Conservation (phyloP, 2,797 vertebrate species). For the Ptychadena robeensis region DNA sequence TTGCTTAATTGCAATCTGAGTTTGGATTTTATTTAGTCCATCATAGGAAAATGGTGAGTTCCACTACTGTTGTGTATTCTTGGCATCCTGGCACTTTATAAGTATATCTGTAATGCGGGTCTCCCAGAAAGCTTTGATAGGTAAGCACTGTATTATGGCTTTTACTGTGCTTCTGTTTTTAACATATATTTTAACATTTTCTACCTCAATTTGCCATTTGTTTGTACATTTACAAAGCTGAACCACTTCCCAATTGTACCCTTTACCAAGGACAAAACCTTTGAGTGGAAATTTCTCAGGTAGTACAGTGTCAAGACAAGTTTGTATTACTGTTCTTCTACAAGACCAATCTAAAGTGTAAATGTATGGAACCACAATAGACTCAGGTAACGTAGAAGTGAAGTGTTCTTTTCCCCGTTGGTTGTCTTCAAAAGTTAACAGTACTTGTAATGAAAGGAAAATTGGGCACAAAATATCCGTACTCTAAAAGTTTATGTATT, state of each 20-base stretch:
- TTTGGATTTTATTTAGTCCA: background rate
- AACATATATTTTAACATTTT: constrained; percentile 48
- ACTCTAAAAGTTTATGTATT: background rate
- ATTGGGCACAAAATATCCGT: background rate
- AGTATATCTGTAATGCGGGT: constrained; percentile 1
- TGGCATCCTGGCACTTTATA: constrained; percentile 33
- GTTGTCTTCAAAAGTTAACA: background rate
- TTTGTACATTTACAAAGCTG: constrained; percentile 16
- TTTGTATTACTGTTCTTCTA: background rate
- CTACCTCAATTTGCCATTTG: constrained; percentile 52
- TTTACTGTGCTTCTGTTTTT: constrained; percentile 36
- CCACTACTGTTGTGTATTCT: constrained; percentile 20
- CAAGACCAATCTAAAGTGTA: constrained; percentile 17
- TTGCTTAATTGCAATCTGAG: constrained; percentile 4
- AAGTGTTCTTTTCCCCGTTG: background rate
- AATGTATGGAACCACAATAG: constrained; percentile 7
- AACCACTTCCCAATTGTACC: constrained; percentile 15
- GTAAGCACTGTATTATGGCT: constrained; percentile 35
- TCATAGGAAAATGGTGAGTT: constrained; percentile 15
- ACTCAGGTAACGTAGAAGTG: constrained; percentile 32
- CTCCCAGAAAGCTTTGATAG: constrained; percentile 20
- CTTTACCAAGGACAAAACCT: background rate
- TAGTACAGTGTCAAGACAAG: background rate
- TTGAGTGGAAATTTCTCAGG: constrained; percentile 45
- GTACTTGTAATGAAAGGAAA: background rate